phyloP scores from a whole-genome alignment of 1,140 invertebrate genomes.

The Pachyrhynchus sulphureomaculatus region DNA sequence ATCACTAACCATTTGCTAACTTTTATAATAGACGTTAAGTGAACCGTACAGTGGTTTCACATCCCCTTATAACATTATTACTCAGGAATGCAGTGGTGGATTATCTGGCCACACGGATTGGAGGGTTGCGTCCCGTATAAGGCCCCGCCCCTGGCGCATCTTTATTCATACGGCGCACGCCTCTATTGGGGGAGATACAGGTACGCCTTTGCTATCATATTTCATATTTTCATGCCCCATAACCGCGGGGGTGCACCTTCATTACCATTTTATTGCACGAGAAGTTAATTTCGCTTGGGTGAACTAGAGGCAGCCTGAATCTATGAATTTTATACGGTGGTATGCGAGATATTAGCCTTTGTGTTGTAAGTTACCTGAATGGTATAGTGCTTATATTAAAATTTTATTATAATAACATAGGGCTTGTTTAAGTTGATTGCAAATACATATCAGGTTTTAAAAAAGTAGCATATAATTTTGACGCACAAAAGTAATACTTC shows the following conservation, averaged over 20 bases:
- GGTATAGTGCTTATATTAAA: too few relatives aligned
- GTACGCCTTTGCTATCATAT: conserved; percentile 28
- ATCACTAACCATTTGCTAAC: not conserved
- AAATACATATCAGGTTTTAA: too few relatives aligned
- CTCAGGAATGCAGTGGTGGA: conserved; percentile 23
- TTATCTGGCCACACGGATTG: conserved; percentile 27
- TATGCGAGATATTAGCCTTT: too few relatives aligned
- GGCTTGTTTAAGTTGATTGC: too few relatives aligned
- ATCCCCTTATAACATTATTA: conserved; percentile 29
- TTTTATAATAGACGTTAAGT: conserved; percentile 28
- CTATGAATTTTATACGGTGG: not conserved
- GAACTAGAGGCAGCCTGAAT: conserved; percentile 11
- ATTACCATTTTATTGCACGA: conserved; percentile 30
- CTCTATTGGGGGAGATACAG: conserved; percentile 7
- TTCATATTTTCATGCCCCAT: conserved; percentile 25
- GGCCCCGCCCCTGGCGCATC: conserved; percentile 24
- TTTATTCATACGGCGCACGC: conserved; percentile 14
- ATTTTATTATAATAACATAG: too few relatives aligned
- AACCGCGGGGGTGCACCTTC: conserved; percentile 22
- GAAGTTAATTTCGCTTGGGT: conserved; percentile 33
- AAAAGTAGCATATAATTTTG: too few relatives aligned
- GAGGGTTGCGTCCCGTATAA: conserved; percentile 2
- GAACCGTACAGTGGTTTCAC: conserved; percentile 21
- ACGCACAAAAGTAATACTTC: too few relatives aligned
- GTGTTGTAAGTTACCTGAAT: too few relatives aligned